Evolutionary conservation across 2,888 invertebrate genomes (phyloP), one percentile per base, ranked within the genome.

Genomic region (Orthosia gracilis): DNA sequence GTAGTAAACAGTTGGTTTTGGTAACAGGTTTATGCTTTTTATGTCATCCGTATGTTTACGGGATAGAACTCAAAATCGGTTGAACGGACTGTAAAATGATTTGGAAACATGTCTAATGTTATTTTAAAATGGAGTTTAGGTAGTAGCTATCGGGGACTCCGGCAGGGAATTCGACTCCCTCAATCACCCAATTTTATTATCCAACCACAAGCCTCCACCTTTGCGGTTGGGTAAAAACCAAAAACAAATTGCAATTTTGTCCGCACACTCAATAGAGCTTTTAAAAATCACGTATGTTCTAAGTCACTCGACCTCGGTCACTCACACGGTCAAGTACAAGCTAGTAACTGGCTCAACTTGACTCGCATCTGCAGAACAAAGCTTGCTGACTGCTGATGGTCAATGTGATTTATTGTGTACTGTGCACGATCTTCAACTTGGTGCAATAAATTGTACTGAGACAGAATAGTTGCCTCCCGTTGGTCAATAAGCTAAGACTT

Each of bases 271-370:
- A 11, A 18, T 18, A 4, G 4, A 76, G 66, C 74, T 76, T 76
- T 65, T n/a, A 52, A 21, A 62, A 47, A 0, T 7, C 21, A 21
- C 45, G 21, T 45, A 66, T 54, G 40, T 17, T 80, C 57, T 58
- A 54, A 73, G 23, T 1, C 40, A 18, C 11, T 62, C 72, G 73
- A 57, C 83, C 81, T 81, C 73, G 67, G 45, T 12, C 7, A 31
- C n/a, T 49, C 55, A 67, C 83, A 81, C 73, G 83, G 76, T 80
- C 81, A 84, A 80, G 76, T 69, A 71, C 84, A 73, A 55, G 23
- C 59, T n/a, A 82, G 69, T 67, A 72, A 83, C 83, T 81, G 13
- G 84, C 73, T 83, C 83, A 83, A 83, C 84, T 83, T 83, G 84
- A 84, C 83, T 84, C 58, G 73, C 69, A 76, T 70, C 61, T 21